Evolutionary conservation across 1,140 invertebrate genomes (phyloP).

Genomic region (Drosophila lini): DNA sequence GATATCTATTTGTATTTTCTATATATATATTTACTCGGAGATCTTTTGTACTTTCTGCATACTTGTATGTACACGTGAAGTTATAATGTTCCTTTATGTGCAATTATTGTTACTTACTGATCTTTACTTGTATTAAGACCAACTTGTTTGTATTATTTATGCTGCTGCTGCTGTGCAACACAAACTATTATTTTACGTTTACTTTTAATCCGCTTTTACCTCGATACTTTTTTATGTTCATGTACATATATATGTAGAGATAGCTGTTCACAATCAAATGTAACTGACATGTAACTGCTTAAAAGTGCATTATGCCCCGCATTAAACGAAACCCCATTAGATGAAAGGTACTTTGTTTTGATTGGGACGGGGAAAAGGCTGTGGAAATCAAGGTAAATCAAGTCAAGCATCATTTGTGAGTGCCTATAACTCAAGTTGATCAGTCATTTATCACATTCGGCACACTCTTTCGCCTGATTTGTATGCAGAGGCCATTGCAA

Average conservation of each 20-base stretch:
- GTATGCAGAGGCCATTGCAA: slow-evolving; percentile 12
- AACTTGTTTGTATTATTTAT: slow-evolving; percentile 47
- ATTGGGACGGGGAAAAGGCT: background rate
- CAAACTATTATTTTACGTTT: slow-evolving; percentile 38
- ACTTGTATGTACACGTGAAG: slow-evolving; percentile 13
- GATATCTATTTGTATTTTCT: slow-evolving; percentile 60
- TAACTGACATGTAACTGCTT: slow-evolving; percentile 75
- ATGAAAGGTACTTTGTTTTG: background rate
- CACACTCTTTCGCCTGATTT: slow-evolving; percentile 11
- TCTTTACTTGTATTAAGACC: slow-evolving; percentile 13
- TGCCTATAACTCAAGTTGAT: slow-evolving; percentile 13
- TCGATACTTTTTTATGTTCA: slow-evolving; percentile 35
- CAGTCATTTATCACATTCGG: slow-evolving; percentile 23
- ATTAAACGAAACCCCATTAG: slow-evolving; percentile 45
- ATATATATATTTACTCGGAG: slow-evolving; percentile 50
- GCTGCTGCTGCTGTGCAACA: slow-evolving; percentile 54
- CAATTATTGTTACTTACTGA: slow-evolving; percentile 33
- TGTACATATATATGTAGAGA: slow-evolving; percentile 61
- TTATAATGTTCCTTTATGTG: slow-evolving; percentile 49
- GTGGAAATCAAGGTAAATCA: background rate
- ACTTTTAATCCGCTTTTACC: slow-evolving; percentile 24
- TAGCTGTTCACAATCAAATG: slow-evolving; percentile 76
- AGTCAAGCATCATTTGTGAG: background rate
- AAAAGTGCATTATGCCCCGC: slow-evolving; percentile 44
- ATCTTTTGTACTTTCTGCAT: slow-evolving; percentile 62